Percentiles rank a stretch among this genome's conserved stretches.
Evolutionary conservation across 2,888 invertebrate species (phyloP).

Genomic region (Clunio marinus): DNA sequence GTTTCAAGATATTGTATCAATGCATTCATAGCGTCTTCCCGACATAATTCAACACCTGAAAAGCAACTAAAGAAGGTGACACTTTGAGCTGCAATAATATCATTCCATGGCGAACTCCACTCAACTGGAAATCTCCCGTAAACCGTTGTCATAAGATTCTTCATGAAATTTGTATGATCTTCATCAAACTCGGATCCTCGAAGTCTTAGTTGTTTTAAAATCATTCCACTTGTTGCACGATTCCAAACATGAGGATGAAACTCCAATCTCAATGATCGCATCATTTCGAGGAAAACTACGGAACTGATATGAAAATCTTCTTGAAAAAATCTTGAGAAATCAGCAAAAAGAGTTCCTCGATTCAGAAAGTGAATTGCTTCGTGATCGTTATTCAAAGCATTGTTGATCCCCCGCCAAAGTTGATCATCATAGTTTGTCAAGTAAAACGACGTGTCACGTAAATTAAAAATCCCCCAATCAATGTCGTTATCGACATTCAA

Average conservation of each 20-base stretch:
- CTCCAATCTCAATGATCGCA: not conserved
- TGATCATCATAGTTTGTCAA: slow-evolving; percentile 62
- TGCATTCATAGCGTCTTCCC: not conserved
- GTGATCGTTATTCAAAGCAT: slow-evolving; percentile 51
- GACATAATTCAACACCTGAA: not conserved
- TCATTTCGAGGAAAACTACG: not conserved
- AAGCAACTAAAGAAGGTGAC: not conserved
- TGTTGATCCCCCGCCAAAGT: slow-evolving; percentile 56
- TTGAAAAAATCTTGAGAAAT: not conserved
- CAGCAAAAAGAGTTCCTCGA: slow-evolving; percentile 46
- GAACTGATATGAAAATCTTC: not conserved
- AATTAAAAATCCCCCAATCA: slow-evolving; percentile 60
- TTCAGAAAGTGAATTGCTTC: slow-evolving; percentile 60
- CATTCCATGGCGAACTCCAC: no score
- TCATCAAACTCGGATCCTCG: not conserved
- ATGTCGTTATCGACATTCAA: slow-evolving; percentile 53
- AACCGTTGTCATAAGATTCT: not conserved
- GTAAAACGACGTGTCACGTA: slow-evolving; percentile 62
- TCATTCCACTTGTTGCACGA: not conserved
- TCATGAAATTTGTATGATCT: not conserved
- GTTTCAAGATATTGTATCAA: not conserved
- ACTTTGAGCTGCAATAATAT: not conserved
- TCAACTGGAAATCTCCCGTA: not conserved
- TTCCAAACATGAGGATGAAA: not conserved
- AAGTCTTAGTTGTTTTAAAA: not conserved